phyloP scores from a whole-genome alignment of 2,797 vertebrate genomes.

The Uromys caudimaculatus region DNA sequence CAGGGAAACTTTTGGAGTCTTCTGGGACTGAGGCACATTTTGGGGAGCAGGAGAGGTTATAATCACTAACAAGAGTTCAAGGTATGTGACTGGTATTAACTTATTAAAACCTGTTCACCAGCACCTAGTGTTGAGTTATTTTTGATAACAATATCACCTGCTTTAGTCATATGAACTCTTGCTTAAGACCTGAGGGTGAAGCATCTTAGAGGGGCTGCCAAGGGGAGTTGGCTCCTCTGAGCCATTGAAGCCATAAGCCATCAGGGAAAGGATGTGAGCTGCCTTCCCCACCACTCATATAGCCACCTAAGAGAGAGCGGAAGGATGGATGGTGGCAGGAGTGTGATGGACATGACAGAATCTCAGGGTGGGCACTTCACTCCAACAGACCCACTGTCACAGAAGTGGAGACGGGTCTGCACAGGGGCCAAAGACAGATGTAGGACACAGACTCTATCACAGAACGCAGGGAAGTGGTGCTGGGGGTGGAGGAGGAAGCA shows the following conservation, averaged over 20 bases:
- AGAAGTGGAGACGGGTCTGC: neutral
- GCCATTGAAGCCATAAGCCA: neutral
- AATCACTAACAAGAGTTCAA: constrained; percentile 10
- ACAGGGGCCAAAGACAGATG: neutral
- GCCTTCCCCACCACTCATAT: neutral
- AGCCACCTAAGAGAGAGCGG: neutral
- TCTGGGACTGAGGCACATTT: constrained; percentile 37
- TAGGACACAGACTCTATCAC: neutral
- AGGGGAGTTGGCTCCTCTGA: neutral
- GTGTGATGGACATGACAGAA: neutral
- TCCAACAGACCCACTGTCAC: neutral
- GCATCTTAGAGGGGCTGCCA: neutral
- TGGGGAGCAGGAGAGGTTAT: neutral
- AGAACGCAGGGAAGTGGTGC: neutral
- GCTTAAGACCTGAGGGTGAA: neutral
- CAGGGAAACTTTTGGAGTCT: constrained; percentile 9
- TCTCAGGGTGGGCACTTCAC: neutral
- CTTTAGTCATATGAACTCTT: neutral
- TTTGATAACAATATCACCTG: neutral
- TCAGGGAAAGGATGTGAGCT: no score
- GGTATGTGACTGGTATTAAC: constrained; percentile 55
- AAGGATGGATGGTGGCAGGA: neutral
- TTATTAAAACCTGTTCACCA: constrained; percentile 75
- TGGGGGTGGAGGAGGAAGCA: neutral
- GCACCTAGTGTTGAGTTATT: constrained; percentile 23